Evolutionary conservation across 2,113 vertebrate species (phyloP).

Genomic region (Lagenorhynchus albirostris): DNA sequence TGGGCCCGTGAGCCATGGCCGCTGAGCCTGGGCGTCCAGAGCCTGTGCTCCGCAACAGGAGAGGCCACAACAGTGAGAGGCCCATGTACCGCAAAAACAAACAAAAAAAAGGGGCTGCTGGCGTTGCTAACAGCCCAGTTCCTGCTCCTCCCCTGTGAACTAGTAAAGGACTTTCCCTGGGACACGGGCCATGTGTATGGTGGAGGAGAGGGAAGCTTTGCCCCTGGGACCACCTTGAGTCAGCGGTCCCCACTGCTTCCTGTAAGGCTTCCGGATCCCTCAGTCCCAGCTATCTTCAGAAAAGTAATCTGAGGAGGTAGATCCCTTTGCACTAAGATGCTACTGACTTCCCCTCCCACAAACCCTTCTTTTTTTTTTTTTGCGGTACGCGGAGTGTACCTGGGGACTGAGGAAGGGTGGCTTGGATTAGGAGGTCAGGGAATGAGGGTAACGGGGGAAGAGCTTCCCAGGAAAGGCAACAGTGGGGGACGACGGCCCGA

Average conservation of each 20-base stretch:
- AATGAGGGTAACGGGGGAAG: background rate
- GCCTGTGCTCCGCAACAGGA: too few relatives aligned
- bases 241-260: background rate
- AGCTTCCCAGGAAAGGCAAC: background rate
- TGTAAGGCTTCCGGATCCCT: background rate
- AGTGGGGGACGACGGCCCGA: fast-evolving
- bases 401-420: background rate
- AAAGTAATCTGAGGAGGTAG: background rate
- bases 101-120: fast-evolving
- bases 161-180: background rate
- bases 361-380: background rate
- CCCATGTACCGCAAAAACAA: too few relatives aligned
- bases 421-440: background rate
- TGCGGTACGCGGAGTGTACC: background rate
- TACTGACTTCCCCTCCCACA: background rate
- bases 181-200: background rate
- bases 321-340: background rate
- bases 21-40: too few relatives aligned
- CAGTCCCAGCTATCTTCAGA: background rate
- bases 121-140: fast-evolving
- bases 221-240: background rate
- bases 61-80: too few relatives aligned
- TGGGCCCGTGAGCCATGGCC: too few relatives aligned
- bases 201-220: background rate
- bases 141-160: background rate